These are phyloP conservation scores for Falcunculus frontatus DNA, from an alignment of 2,113 vertebrate species.

Conservation along the genomic window DNA sequence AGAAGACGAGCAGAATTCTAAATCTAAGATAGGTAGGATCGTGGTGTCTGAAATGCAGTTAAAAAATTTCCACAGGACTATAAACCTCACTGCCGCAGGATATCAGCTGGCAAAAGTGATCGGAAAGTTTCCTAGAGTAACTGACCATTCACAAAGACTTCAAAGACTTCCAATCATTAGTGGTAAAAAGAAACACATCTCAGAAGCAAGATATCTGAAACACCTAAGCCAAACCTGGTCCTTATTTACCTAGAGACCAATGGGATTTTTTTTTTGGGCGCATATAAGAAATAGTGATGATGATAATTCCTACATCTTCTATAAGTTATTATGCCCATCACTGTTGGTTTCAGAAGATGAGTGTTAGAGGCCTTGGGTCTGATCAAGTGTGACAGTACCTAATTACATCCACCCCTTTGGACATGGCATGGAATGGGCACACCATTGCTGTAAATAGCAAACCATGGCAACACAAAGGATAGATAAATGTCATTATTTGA, in stretches of 20 bases:
- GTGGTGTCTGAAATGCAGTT: background rate
- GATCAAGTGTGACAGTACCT: background rate
- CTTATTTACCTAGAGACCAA: background rate
- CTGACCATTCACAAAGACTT: background rate
- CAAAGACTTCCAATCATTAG: background rate
- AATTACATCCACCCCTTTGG: background rate
- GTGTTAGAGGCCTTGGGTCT: background rate
- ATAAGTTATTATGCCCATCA: background rate
- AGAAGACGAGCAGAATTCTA: background rate
- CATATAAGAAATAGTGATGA: background rate
- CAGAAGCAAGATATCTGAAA: background rate
- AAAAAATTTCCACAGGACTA: background rate
- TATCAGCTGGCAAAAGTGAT: background rate
- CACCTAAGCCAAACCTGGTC: background rate
- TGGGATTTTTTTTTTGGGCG: background rate
- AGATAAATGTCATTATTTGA: background rate
- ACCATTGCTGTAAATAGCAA: background rate
- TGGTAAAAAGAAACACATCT: background rate
- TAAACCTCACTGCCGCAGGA: background rate
- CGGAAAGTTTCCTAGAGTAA: background rate
- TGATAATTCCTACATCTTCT: background rate
- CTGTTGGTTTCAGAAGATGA: background rate
- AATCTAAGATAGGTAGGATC: background rate
- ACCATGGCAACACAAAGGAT: background rate
- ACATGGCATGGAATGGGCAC: fast-evolving